Base-by-base conservation (phyloP, 2,888 invertebrate genomes). In the Napeogenes inachia region DNA sequence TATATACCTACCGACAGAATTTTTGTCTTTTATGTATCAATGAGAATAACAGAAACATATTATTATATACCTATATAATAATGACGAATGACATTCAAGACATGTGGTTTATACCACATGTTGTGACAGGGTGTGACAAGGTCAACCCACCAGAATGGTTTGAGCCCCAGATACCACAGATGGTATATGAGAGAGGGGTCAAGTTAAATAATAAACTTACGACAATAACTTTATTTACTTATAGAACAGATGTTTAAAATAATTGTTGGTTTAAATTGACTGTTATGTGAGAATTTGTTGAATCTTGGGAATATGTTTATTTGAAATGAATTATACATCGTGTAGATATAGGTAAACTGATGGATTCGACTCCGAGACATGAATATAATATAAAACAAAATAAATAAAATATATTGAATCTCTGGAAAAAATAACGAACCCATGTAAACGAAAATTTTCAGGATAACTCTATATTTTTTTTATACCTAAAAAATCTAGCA, bases 221-320 rank as follows among this genome's bases (percentile, higher is more conserved):
- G 87, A 87, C 85, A 87, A 87, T 86, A 84, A 85, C 83, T 87
- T 86, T 87, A 84, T 82, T 82, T 82, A 80, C 68, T 82, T 81
- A 81, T 81, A 82, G 80, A 78, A 79, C 85, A 88, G 87, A 88
- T 87, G 87, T 84, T 83, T 64, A 71, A 70, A 67, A 71, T 63
- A 66, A 69, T 58, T 66, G 66, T 64, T 69, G 21, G 50, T 50
- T 50, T 50, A 30, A 50, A 12, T 30, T 12, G 30, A 30, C 21
- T 30, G 21, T 30, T 50, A 30, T 58, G 63, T 61, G 61, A 45
- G 60, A 58, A 62, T 78, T 77, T 74, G 4, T 35, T 35, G 4
- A 35, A 35, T 2, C 4, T 21, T 21, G 21, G 21, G 21, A 21
- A 21, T 21, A 21, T 21, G 21, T 21, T 21, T 21, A 21, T 21